These are phyloP conservation scores for Pterobdella sp. DNA, from an alignment of 2,888 invertebrate genomes.

Conservation along the genomic window DNA sequence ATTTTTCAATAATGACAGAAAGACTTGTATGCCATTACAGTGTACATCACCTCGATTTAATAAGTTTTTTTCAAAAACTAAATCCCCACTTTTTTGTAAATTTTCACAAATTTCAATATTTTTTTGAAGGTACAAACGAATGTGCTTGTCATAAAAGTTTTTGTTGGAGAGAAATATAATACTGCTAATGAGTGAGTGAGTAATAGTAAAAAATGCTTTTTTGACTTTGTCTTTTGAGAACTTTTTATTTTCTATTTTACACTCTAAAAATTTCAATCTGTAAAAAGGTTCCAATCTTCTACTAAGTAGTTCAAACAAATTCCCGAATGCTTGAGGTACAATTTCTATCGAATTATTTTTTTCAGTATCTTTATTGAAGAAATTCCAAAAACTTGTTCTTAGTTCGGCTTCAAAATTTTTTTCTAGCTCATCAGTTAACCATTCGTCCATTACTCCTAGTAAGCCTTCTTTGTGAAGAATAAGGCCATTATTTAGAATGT, in stretches of 20 bases:
- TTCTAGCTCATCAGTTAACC: constrained; percentile 20
- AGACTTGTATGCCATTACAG: constrained; percentile 62
- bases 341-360: not conserved
- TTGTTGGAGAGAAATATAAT: not conserved
- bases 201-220: not conserved
- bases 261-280: not conserved
- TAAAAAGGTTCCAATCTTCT: not conserved
- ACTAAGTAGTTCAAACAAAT: not conserved
- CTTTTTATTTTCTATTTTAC: not conserved
- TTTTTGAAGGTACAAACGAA: constrained; percentile 12
- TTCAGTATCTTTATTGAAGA: not conserved
- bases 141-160: not conserved
- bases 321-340: constrained; percentile 2
- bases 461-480: not conserved
- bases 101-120: constrained; percentile 5
- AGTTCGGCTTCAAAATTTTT: constrained; percentile 1
- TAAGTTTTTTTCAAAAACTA: not conserved
- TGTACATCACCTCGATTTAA: constrained; percentile 56
- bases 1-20: constrained; percentile 69
- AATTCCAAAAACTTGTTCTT: constrained; percentile 14
- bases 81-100: not conserved
- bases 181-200: constrained; percentile 9
- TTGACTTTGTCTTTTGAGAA: not conserved
- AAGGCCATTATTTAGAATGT: not conserved
- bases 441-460: constrained; percentile 14